Evolutionary conservation across 2,888 invertebrate species (phyloP).

Genomic region (Yponomeuta cagnagella): DNA sequence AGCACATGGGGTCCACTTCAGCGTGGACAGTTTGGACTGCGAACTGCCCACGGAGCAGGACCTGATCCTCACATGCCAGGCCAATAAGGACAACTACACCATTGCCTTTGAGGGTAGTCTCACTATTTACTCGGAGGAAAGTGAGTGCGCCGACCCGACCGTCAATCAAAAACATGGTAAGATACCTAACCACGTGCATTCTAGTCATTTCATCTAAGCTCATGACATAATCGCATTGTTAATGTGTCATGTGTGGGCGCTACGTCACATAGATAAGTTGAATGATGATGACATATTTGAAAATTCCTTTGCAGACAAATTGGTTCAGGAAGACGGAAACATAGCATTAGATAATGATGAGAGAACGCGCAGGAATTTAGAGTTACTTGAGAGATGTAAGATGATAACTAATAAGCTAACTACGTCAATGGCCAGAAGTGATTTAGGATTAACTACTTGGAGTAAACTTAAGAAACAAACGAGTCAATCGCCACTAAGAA

Average conservation of each 20-base stretch:
- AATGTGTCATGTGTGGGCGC: background rate
- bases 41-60: slow-evolving; percentile 87
- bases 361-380: slow-evolving; percentile 75
- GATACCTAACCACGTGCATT: background rate
- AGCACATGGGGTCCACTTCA: slow-evolving; percentile 84
- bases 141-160: slow-evolving; percentile 78
- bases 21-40: slow-evolving; percentile 93
- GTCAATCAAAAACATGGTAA: slow-evolving; percentile 73
- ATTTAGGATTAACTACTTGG: slow-evolving; percentile 92
- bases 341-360: slow-evolving; percentile 67
- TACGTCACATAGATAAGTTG: background rate
- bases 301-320: slow-evolving; percentile 53
- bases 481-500: slow-evolving; percentile 78
- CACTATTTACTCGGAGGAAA: slow-evolving; percentile 89
- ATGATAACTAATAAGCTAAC: slow-evolving; percentile 76
- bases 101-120: slow-evolving; percentile 94
- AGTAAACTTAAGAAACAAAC: slow-evolving; percentile 87
- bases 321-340: slow-evolving; percentile 56
- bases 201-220: too few species aligned
- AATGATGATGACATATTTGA: background rate
- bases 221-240: background rate
- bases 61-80: slow-evolving; percentile 92
- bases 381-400: slow-evolving; percentile 73
- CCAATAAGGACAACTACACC: slow-evolving; percentile 95
- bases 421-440: slow-evolving; percentile 90